Evolutionary conservation across 2,113 vertebrate species (phyloP).

Genomic region (Capreolus pygargus): DNA sequence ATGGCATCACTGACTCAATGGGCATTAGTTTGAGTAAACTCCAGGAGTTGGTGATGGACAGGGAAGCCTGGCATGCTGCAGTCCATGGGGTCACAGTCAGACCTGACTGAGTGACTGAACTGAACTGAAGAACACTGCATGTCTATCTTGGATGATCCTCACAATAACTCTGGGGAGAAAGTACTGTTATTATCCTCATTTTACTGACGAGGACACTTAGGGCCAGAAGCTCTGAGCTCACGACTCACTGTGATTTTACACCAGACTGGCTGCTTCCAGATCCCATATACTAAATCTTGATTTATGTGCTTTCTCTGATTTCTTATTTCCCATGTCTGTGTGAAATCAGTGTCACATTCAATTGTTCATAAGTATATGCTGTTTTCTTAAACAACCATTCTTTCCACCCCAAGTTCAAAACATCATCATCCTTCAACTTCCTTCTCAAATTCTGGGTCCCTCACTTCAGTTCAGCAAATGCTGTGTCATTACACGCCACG

Average conservation of each 20-base stretch:
- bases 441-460: background rate
- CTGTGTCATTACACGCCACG: background rate
- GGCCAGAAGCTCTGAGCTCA: background rate
- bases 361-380: background rate
- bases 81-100: accelerated
- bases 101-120: accelerated
- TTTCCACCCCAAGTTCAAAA: background rate
- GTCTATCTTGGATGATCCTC: background rate
- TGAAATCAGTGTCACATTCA: background rate
- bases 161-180: background rate
- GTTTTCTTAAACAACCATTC: background rate
- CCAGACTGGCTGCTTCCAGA: background rate
- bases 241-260: background rate
- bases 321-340: background rate
- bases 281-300: background rate
- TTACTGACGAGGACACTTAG: background rate
- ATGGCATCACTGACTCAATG: accelerated
- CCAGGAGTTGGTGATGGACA: background rate
- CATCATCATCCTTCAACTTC: background rate
- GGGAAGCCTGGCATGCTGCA: accelerated
- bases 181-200: background rate
- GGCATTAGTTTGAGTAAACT: background rate
- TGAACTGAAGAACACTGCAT: background rate
- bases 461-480: background rate
- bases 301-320: background rate